Evolutionary conservation across 2,888 invertebrate genomes (phyloP).

Genomic region (Lampropteryx suffumata): DNA sequence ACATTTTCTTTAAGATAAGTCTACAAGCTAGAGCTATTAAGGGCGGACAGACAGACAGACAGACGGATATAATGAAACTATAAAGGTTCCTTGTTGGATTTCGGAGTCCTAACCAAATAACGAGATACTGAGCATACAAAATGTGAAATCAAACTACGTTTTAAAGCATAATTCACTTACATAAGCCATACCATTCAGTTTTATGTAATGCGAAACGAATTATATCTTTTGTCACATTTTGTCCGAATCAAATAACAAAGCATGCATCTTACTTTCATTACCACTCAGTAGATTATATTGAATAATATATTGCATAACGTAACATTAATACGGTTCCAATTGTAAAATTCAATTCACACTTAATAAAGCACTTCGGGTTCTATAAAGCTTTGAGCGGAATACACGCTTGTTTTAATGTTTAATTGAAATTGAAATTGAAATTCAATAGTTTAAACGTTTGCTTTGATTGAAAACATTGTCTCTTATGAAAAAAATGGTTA

Average conservation of each 20-base stretch:
- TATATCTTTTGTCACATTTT: conserved; percentile 45
- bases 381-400: conserved; percentile 5
- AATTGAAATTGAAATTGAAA: conserved; percentile 13
- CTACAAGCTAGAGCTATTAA: too few species aligned
- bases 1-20: too few species aligned
- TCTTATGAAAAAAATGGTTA: background rate
- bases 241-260: conserved; percentile 44
- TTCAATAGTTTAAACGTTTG: conserved; percentile 20
- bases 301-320: conserved; percentile 56
- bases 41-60: too few species aligned
- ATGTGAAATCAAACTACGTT: background rate
- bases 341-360: conserved; percentile 47
- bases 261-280: conserved; percentile 50
- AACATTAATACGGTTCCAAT: conserved; percentile 37
- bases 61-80: too few species aligned
- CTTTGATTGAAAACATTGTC: conserved; percentile 1
- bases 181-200: conserved; percentile 37
- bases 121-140: background rate
- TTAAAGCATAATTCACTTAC: conserved; percentile 33
- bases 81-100: too few species aligned
- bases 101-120: too few species aligned
- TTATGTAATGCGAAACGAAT: conserved; percentile 44
- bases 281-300: conserved; percentile 30
- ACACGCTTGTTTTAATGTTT: conserved; percentile 8
- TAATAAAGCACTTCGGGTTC: conserved; percentile 4